Base-by-base conservation (phyloP, 2,888 invertebrate genomes). In the Himalopsyche anomala region DNA sequence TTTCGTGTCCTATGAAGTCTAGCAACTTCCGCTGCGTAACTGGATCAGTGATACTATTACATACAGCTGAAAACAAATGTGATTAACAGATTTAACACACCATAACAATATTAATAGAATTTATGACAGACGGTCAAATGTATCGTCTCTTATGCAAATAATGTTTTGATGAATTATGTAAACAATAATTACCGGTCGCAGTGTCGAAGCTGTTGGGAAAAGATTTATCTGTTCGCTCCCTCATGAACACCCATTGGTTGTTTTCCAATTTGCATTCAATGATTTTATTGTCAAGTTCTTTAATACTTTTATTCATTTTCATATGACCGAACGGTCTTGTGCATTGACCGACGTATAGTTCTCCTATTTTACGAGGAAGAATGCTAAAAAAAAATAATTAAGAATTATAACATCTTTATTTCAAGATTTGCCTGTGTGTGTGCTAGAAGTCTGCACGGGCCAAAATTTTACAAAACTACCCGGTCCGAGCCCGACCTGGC, bases 181-280 rank as follows among this genome's bases (percentile, higher is more conserved):
- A 36, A 28, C 54, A 55, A 62, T 42, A 84, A 54, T 91, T 91
- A 97, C 97, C 95, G 90, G 92, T 91, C 4, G 99, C 99, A 12
- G 99, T 99, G 9, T 93, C 94, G 89, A 91, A 96, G 89, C 97
- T 96, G 92, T 99, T 99, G 0, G 99, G 99, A 91, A 95, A 97
- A 0, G 98, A 97, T 92, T 99, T 99, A 92, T 99, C 99, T 0
- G 97, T 98, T 89, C 99, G 93, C 91, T 98, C 97, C 86, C 99
- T 94, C 97, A 99, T 97, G 91, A 97, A 98, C 83, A 96, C 94
- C 99, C 99, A 99, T 89, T 95, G 93, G 56, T 95, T 94, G 89
- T 95, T 94, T 88, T 98, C 97, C 90, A 92, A 96, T 89, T 95
- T 96, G 92, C 99, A 99, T 93, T 99, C 99, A 83, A 99, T 95